Percentiles rank a stretch among this genome's conserved stretches.
phyloP scores from a whole-genome alignment of 2,113 vertebrate genomes.

The Podocnemis expansa region DNA sequence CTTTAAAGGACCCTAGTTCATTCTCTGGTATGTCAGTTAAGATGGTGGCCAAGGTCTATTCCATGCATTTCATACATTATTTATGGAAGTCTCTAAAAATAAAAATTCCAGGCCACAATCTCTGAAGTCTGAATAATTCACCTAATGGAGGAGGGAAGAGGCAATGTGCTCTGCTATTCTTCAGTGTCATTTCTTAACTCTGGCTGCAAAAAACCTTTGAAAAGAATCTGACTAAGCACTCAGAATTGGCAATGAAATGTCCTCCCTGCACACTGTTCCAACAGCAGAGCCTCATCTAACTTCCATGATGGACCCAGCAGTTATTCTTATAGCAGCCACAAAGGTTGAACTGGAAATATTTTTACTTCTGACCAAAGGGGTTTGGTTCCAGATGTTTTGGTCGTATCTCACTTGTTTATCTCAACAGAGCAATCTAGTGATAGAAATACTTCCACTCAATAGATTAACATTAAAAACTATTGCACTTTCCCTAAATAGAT shows the following conservation, averaged over 20 bases:
- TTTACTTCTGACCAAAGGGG: neutral
- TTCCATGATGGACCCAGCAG: neutral
- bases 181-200: rapidly evolving
- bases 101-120: conserved; percentile 26
- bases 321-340: rapidly evolving
- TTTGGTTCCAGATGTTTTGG: neutral
- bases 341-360: neutral
- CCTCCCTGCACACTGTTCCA: neutral
- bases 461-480: neutral
- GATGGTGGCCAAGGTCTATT: conserved; percentile 5
- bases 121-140: conserved; percentile 27
- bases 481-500: too few species aligned
- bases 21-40: rapidly evolving
- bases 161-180: neutral
- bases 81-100: conserved; percentile 64
- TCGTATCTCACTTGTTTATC: neutral
- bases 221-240: rapidly evolving
- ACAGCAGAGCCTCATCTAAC: neutral
- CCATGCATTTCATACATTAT: conserved; percentile 51
- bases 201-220: neutral
- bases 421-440: neutral
- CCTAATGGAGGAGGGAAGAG: neutral
- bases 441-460: neutral
- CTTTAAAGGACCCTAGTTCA: neutral
- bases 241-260: rapidly evolving